phyloP scores from a whole-genome alignment of 2,797 vertebrate genomes.

The Sebastes hubbsi region DNA sequence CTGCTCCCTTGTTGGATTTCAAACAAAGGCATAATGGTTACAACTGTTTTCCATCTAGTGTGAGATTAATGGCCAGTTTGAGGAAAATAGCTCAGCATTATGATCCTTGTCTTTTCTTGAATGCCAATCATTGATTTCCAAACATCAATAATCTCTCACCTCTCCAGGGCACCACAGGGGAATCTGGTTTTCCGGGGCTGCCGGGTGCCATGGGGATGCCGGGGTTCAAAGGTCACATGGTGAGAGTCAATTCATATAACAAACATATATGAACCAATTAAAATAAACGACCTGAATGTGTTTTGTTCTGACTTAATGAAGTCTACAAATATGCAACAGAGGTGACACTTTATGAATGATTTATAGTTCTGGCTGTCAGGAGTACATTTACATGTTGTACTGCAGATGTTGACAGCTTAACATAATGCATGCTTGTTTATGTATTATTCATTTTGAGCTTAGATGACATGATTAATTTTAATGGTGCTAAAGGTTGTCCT shows the following conservation, averaged over 20 bases:
- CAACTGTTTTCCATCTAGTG: not conserved
- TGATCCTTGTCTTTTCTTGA: not conserved
- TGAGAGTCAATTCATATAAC: slow-evolving; percentile 31
- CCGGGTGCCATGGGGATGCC: slow-evolving; percentile 74
- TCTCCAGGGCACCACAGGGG: slow-evolving; percentile 77
- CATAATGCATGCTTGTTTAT: slow-evolving; percentile 34
- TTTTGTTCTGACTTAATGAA: slow-evolving; percentile 18
- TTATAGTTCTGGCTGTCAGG: slow-evolving; percentile 28
- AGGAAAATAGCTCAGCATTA: not conserved
- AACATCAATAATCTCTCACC: slow-evolving; percentile 1
- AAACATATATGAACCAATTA: not conserved
- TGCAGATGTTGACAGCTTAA: slow-evolving; percentile 9
- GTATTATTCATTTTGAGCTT: slow-evolving; percentile 48
- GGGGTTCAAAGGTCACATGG: slow-evolving; percentile 85
- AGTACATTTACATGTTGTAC: slow-evolving; percentile 44
- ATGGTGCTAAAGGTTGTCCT: slow-evolving; percentile 51
- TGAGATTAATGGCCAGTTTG: not conserved
- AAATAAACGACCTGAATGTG: not conserved
- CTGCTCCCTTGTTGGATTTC: not conserved
- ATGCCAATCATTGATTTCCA: not conserved
- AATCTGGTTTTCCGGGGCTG: slow-evolving; percentile 74
- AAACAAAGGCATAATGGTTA: not conserved
- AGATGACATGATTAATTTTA: slow-evolving; percentile 51
- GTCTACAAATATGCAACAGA: not conserved
- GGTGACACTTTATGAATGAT: slow-evolving; percentile 34